A percentile compares a stretch with the other conserved stretches of the same genome.
These are phyloP conservation scores for Emydoidea blandingii DNA, from an alignment of 2,797 vertebrate genomes.

Conservation along the genomic window DNA sequence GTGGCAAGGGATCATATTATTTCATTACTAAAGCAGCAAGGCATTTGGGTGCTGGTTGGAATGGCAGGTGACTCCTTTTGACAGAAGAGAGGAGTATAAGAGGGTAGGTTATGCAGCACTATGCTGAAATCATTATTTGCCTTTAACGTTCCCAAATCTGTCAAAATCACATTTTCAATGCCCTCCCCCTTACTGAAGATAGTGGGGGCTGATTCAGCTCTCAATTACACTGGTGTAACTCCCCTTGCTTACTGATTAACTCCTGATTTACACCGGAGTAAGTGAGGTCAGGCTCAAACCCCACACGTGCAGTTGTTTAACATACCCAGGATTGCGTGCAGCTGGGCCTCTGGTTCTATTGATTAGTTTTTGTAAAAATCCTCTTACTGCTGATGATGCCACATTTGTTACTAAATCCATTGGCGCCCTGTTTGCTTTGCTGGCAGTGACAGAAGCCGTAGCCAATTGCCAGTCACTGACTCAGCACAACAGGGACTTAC, in stretches of 20 bases:
- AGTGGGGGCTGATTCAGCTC: not conserved
- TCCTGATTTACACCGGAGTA: not conserved
- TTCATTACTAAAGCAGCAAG: slow-evolving; percentile 15
- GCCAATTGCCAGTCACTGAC: not conserved
- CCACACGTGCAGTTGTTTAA: not conserved
- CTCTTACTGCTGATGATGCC: not conserved
- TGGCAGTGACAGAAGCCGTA: not conserved
- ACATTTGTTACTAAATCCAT: slow-evolving; percentile 12
- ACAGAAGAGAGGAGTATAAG: not conserved
- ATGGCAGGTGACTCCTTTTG: slow-evolving; percentile 35
- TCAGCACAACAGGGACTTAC: not conserved
- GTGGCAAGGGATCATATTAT: not conserved
- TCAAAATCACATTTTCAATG: slow-evolving; percentile 1
- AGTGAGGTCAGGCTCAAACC: not conserved
- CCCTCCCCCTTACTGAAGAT: not conserved
- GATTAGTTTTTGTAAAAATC: not conserved
- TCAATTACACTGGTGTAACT: not conserved
- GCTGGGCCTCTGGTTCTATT: not conserved
- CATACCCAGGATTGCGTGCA: not conserved
- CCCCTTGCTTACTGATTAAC: not conserved
- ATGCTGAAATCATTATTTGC: slow-evolving; percentile 52
- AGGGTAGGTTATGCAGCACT: slow-evolving; percentile 26
- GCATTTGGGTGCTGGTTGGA: slow-evolving; percentile 14
- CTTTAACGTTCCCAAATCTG: slow-evolving; percentile 34
- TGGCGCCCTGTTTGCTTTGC: not conserved